Conservation (phyloP, 2,797 vertebrate genomes). For the Syncerus caffer region DNA sequence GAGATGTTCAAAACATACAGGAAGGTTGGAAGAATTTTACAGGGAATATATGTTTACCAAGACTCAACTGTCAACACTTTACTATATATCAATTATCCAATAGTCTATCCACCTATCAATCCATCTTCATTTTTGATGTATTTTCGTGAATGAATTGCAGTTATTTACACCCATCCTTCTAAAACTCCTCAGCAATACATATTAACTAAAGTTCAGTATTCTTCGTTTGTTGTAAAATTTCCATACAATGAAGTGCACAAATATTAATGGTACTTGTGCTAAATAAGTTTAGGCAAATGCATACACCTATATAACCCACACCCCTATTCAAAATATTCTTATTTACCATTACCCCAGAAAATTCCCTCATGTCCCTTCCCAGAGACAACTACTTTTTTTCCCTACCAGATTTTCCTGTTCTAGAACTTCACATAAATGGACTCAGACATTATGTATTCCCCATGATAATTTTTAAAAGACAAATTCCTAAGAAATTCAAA, state of each 20-base stretch:
- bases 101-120: background rate
- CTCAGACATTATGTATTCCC: background rate
- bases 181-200: background rate
- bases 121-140: background rate
- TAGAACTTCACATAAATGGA: background rate
- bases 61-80: background rate
- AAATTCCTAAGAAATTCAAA: background rate
- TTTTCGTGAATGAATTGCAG: conserved; percentile 23
- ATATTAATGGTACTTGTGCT: background rate
- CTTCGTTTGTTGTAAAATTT: background rate
- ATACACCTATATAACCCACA: background rate
- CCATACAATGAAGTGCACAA: background rate
- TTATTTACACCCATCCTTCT: background rate
- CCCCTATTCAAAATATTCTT: background rate
- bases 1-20: background rate
- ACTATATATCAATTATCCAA: background rate
- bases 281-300: background rate
- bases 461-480: background rate
- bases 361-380: background rate
- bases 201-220: background rate
- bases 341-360: background rate
- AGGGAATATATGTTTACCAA: background rate
- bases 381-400: background rate
- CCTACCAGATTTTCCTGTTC: background rate
- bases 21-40: background rate